Evolutionary conservation across 2,797 vertebrate genomes (phyloP).

Genomic region (Numenius phaeopus): DNA sequence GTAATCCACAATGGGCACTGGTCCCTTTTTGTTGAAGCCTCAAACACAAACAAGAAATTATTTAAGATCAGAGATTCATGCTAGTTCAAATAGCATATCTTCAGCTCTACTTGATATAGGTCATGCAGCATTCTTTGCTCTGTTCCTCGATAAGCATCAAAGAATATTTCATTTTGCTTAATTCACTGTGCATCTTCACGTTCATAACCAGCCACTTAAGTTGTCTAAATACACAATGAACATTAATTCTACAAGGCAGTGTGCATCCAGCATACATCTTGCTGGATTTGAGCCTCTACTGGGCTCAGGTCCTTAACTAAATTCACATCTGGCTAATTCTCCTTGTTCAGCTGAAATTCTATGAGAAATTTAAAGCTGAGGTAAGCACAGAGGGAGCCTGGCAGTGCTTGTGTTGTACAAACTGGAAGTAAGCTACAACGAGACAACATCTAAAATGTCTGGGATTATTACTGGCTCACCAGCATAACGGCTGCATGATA

Average conservation of each 20-base stretch:
- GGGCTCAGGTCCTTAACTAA: background rate
- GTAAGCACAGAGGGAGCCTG: background rate
- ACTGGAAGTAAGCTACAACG: background rate
- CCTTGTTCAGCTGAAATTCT: background rate
- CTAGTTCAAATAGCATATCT: background rate
- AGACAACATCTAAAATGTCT: background rate
- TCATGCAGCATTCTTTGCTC: background rate
- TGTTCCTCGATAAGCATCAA: constrained; percentile 25
- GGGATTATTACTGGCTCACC: background rate
- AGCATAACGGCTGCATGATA: background rate
- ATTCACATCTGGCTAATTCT: background rate
- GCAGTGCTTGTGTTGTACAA: background rate
- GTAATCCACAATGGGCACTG: constrained; percentile 3
- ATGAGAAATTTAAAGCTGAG: background rate
- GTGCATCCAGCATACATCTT: background rate
- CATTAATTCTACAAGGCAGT: constrained; percentile 37
- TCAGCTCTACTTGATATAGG: constrained; percentile 37
- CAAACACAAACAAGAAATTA: background rate
- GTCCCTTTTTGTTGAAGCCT: background rate
- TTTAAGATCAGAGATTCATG: background rate
- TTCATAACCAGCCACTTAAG: constrained; percentile 43
- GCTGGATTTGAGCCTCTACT: background rate
- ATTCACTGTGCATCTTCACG: constrained; percentile 27
- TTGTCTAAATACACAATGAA: background rate
- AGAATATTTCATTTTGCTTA: constrained; percentile 42